Percentiles rank a stretch among this genome's conserved stretches.
Evolutionary conservation across 1,140 invertebrate species (phyloP).

Genomic region (Ylistrum balloti): DNA sequence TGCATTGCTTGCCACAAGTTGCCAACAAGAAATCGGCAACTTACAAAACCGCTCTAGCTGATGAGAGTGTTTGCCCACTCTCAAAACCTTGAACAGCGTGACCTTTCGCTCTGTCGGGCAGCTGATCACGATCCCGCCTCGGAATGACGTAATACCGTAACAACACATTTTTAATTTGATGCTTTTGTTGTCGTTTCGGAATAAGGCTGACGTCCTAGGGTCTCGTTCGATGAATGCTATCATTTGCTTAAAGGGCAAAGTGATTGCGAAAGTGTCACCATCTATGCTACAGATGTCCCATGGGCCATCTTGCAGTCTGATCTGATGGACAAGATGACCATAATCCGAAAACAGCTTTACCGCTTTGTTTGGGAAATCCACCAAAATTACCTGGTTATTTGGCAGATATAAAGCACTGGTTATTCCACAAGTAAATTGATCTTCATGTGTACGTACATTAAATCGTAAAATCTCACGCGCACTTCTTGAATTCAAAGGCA

Average conservation of each 20-base stretch:
- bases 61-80: neutral
- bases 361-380: slow-evolving; percentile 4
- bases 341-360: neutral
- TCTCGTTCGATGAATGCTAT: neutral
- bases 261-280: neutral
- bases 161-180: neutral
- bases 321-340: neutral
- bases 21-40: neutral
- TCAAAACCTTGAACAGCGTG: neutral
- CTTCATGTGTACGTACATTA: neutral
- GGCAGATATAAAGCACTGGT: slow-evolving; percentile 29
- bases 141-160: neutral
- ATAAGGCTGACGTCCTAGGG: neutral
- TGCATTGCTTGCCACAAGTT: neutral
- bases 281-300: neutral
- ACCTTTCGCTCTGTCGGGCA: neutral
- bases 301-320: neutral
- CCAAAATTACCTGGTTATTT: neutral
- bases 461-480: neutral
- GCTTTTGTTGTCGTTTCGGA: neutral
- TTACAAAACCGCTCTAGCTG: neutral
- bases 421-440: neutral
- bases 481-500: neutral
- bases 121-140: neutral
- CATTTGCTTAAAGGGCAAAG: neutral